Base-by-base conservation (phyloP, 1,140 invertebrate genomes). In the Anastrepha ludens region DNA sequence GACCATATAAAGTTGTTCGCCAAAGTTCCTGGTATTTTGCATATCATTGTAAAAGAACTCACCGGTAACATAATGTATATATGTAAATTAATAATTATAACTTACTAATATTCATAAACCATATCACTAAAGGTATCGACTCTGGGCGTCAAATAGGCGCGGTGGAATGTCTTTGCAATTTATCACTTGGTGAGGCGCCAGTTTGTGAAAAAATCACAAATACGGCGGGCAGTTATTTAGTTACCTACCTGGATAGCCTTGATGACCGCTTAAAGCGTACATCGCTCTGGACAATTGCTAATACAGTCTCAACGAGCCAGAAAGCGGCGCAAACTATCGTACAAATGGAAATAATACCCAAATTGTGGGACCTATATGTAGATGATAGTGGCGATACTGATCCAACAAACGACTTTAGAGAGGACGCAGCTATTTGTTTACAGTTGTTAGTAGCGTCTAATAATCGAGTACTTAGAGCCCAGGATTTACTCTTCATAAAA, bases 31-130 rank as follows among this genome's bases (percentile, higher is more conserved):
- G 92, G 92, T 1, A 91, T 91, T 0, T 86, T 90, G 1, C 91
- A 93, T 55, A 90, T 93, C 2, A 47, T 93, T 15, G 88, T 92
- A 0, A 93, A 93, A 64, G 92, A 93, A 58, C 87, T 93, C 0
- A 91, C 91, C 6, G 92, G 92, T 91, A 87, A 44, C 3, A 50
- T 1, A 5, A 44, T 11, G 11, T 55, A 3, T 55, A 8, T 55
- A 55, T 55, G 0, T 15, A 29, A 29, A 29, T 29, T 29, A 29
- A 29, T 29, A 29, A 29, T 29, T 29, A 29, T 29, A 29, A 29
- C 29, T 29, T 29, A 29, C 29, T 29, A 4, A 17, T 64, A 55
- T 59, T 39, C 13, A 88, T 50, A 55, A 55, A 41, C 8, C 17
- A 11, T 44, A 29, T 13, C 6, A 74, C 50, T 62, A 2, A 20